Evolutionary conservation across 1,140 invertebrate species (phyloP).

Genomic region (Cydia fagiglandana): DNA sequence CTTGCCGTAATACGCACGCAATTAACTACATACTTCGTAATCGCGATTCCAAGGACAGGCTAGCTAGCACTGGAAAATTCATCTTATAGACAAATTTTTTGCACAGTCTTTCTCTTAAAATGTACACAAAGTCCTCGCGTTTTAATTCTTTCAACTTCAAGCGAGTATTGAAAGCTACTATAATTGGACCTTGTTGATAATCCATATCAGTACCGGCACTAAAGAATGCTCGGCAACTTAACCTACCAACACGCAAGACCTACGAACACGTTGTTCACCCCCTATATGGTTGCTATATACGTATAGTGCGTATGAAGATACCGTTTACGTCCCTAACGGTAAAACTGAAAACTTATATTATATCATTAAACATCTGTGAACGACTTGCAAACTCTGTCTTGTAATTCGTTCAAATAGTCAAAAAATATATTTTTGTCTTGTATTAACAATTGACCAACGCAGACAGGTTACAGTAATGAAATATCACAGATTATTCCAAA

Average conservation of each 20-base stretch:
- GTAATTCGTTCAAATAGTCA: constrained; percentile 76
- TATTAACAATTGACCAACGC: constrained; percentile 80
- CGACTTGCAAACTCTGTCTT: constrained; percentile 70
- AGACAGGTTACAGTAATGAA: constrained; percentile 78
- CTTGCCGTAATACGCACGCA: constrained; percentile 55
- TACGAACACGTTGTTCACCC: constrained; percentile 68
- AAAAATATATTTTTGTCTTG: constrained; percentile 79
- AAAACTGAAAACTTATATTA: constrained; percentile 76
- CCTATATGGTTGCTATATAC: constrained; percentile 38
- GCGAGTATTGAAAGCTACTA: constrained; percentile 18
- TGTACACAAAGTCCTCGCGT: constrained; percentile 70
- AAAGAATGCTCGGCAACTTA: constrained; percentile 12
- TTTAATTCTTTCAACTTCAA: constrained; percentile 37
- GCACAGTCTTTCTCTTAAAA: constrained; percentile 74
- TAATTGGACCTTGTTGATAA: constrained; percentile 19
- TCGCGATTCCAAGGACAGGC: constrained; percentile 51
- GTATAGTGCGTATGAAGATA: constrained; percentile 53
- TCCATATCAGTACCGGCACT: constrained; percentile 5
- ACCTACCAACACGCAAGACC: constrained; percentile 52
- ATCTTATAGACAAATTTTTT: constrained; percentile 70
- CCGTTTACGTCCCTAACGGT: constrained; percentile 75
- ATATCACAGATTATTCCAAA: constrained; percentile 79
- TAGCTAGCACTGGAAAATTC: constrained; percentile 58
- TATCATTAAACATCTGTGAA: constrained; percentile 74
- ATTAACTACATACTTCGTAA: constrained; percentile 50